Evolutionary conservation across 2,888 invertebrate species (phyloP), one percentile per base, ranked within the genome.

Genomic region (Drosophila helvetica): DNA sequence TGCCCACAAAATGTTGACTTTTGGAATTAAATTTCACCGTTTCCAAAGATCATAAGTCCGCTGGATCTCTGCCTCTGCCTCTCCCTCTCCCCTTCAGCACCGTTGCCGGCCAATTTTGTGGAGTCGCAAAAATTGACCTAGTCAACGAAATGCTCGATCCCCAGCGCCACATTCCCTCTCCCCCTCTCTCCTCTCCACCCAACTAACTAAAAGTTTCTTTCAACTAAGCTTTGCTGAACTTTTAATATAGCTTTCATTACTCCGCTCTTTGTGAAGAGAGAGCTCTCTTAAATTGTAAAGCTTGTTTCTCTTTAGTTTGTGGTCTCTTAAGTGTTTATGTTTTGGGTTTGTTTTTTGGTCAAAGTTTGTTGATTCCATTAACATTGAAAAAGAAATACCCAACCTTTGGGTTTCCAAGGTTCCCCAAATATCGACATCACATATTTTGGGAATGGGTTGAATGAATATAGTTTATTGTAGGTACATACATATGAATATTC

Each of bases 21-120:
- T 70, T 67, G 38, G 66, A 66, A 85, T 87, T 77, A 80, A 82
- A 61, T 66, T 86, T 74, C 66, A 83, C 86, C 88, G 88, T 82
- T 88, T 78, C 48, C 51, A 45, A 52, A 68, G 59, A 74, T 71
- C 53, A 55, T 43, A 42, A 42, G 66, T 18, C 46, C 27, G 38
- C 25, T 38, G 65, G 12, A 46, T 51, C 38, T 15, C 6, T 7
- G 2, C 15, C 15, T 46, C 25, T 25, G 0, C 25, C 42, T 17
- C 18, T 22, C 1, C 17, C 25, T 15, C 50, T 46, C 25, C 67
- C 61, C 48, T 46, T 48, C 52, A 72, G 64, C 62, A 57, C 51
- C 56, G 51, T 66, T 62, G 33, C 67, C 67, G 54, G 65, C 30
- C 17, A 54, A 47, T 66, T 65, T 27, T 45, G 63, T 38, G 69